phyloP scores from a whole-genome alignment of 2,888 invertebrate genomes.

The Melinaea menophilus region DNA sequence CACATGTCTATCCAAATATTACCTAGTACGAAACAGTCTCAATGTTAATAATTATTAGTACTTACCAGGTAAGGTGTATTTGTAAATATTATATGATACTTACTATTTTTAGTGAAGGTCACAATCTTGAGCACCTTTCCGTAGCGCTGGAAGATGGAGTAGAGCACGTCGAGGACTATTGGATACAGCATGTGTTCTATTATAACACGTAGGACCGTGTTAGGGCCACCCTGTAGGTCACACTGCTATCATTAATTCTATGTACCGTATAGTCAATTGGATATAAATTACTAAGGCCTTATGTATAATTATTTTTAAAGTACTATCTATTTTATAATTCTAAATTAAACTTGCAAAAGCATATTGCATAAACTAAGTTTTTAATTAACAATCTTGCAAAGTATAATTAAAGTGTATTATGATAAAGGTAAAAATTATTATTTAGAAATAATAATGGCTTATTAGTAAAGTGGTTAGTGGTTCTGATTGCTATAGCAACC shows the following conservation, averaged over 20 bases:
- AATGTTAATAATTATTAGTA: background rate
- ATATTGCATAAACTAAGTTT: no score
- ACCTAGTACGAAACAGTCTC: background rate
- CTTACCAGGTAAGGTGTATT: background rate
- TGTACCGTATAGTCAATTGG: background rate
- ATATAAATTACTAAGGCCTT: background rate
- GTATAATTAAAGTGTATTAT: no score
- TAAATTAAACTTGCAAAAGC: no score
- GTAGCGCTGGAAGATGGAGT: slow-evolving; percentile 98
- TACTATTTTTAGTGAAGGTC: slow-evolving; percentile 99
- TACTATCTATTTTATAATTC: no score
- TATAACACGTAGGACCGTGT: slow-evolving; percentile 98
- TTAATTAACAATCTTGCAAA: no score
- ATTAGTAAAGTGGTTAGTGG: no score
- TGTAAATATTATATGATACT: slow-evolving; percentile 63
- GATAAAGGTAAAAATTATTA: no score
- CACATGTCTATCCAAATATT: background rate
- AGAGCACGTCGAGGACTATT: slow-evolving; percentile 97
- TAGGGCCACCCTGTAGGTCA: slow-evolving; percentile 86
- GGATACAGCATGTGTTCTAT: slow-evolving; percentile 99
- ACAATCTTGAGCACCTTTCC: slow-evolving; percentile 99
- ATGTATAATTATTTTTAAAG: no score
- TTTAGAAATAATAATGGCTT: no score
- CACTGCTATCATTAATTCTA: background rate
- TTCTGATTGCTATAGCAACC: no score